phyloP scores from a whole-genome alignment of 2,113 vertebrate species.

The Triplophysa dalaica region DNA sequence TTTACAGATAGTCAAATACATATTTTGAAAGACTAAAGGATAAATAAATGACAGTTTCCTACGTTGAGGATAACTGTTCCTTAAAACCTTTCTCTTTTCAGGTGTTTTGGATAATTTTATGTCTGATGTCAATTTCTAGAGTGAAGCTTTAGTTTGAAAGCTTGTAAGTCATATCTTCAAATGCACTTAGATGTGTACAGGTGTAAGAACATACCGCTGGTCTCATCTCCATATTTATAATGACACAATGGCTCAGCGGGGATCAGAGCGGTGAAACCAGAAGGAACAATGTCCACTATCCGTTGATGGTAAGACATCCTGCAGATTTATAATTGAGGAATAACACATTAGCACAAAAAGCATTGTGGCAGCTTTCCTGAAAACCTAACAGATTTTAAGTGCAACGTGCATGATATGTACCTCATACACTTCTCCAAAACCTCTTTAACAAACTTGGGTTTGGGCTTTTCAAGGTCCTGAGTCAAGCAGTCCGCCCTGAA shows the following conservation, averaged over 20 bases:
- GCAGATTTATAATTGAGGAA: slow-evolving; percentile 26
- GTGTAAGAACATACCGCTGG: slow-evolving; percentile 77
- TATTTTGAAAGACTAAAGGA: too few species aligned
- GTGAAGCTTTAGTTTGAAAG: neutral
- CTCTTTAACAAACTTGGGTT: slow-evolving; percentile 96
- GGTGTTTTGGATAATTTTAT: too few species aligned
- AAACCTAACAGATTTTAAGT: neutral
- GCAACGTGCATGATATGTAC: slow-evolving; percentile 61
- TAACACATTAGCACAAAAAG: neutral
- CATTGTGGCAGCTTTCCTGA: neutral
- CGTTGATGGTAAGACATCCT: slow-evolving; percentile 96
- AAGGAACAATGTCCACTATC: slow-evolving; percentile 93
- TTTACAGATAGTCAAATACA: too few species aligned
- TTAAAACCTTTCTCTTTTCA: too few species aligned
- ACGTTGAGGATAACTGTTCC: neutral
- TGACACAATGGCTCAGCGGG: slow-evolving; percentile 86
- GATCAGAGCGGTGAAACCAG: slow-evolving; percentile 88
- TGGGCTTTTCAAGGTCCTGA: slow-evolving; percentile 88
- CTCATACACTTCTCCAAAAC: slow-evolving; percentile 96
- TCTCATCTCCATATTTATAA: slow-evolving; percentile 91
- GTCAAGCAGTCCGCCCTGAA: slow-evolving; percentile 92
- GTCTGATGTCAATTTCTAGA: too few species aligned
- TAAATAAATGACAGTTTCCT: too few species aligned
- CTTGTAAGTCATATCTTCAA: too few species aligned
- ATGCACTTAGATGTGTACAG: neutral